Base-by-base conservation (phyloP, 2,888 invertebrate species). In the Xestia xanthographa region DNA sequence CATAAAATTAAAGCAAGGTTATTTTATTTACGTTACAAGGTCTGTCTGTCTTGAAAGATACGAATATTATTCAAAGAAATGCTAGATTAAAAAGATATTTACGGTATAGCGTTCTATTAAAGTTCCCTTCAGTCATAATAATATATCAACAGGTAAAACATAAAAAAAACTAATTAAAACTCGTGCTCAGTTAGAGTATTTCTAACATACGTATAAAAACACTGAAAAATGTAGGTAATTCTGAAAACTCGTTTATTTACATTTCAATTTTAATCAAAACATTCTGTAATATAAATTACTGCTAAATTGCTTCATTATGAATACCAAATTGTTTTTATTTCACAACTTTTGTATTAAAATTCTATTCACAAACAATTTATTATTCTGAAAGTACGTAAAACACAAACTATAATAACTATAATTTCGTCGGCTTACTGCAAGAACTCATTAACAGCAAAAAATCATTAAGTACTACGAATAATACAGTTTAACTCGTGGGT, bases 251-350 rank as follows among this genome's bases (percentile, higher is more conserved):
- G 12, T 56, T 75, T 78, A 34, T 69, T 69, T 45, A 56, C 58
- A 43, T 34, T 58, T 79, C n/a, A n/a, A 77, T 77, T 77, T 63
- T 20, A 58, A 62, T 62, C 17, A 69, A 68, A 38, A 5, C 20
- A 38, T 62, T 77, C 38, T 63, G 56, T 26, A 43, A 79, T 43
- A n/a, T n/a, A n/a, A n/a, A n/a, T n/a, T n/a, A n/a, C n/a, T n/a
- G n/a, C n/a, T n/a, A n/a, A n/a, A n/a, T 56, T 71, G n/a, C 8
- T 56, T 34, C 9, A 65, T 43, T 22, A 22, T 65, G 1, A 75
- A 58, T 66, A 48, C 26, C 5, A 22, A 56, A 48, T 26, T 38
- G 0, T 11, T 48, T 43, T 77, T 34, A 70, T n/a, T 56, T 34
- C 5, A 45, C 8, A 22, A 48, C 5, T 41, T 17, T 17, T n/a